Evolutionary conservation across 2,797 vertebrate genomes (phyloP).

Genomic region (Chaunax sp.): DNA sequence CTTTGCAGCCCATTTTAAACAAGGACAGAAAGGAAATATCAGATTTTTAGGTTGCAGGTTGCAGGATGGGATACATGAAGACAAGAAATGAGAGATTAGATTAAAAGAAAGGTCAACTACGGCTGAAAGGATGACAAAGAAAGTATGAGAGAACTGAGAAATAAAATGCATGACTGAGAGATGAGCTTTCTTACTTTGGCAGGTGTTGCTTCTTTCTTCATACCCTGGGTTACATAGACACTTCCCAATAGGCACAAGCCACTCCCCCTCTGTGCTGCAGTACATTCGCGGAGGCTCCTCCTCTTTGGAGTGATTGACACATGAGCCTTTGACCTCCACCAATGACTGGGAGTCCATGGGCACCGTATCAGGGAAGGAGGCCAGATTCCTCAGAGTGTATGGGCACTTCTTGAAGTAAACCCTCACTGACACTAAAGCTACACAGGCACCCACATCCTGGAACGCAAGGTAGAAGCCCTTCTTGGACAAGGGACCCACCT

Average conservation of each 20-base stretch:
- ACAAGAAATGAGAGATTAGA: background rate
- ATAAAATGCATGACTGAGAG: constrained; percentile 5
- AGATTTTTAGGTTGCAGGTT: constrained; percentile 1
- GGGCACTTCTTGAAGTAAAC: constrained; percentile 99
- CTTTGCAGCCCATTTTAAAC: constrained; percentile 10
- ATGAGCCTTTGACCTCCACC: constrained; percentile 96
- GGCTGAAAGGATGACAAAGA: constrained; percentile 2
- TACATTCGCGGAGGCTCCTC: constrained; percentile 98
- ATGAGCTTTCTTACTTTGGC: constrained; percentile 91
- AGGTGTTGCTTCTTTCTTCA: constrained; percentile 91
- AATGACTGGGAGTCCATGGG: constrained; percentile 96
- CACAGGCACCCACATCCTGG: constrained; percentile 97
- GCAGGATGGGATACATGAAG: constrained; percentile 3
- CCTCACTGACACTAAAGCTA: constrained; percentile 95
- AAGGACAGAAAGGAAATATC: background rate
- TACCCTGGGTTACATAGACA: constrained; percentile 94
- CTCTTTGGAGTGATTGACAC: constrained; percentile 97
- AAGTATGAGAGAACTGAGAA: background rate
- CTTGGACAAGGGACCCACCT: constrained; percentile 93
- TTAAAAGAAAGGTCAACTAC: background rate
- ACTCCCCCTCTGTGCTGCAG: constrained; percentile 98
- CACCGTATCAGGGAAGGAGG: constrained; percentile 96
- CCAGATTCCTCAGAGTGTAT: constrained; percentile 93
- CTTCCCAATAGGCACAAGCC: constrained; percentile 98
- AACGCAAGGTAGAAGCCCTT: constrained; percentile 98